Conservation (phyloP, 2,888 invertebrate genomes). For the Xylota sylvarum region DNA sequence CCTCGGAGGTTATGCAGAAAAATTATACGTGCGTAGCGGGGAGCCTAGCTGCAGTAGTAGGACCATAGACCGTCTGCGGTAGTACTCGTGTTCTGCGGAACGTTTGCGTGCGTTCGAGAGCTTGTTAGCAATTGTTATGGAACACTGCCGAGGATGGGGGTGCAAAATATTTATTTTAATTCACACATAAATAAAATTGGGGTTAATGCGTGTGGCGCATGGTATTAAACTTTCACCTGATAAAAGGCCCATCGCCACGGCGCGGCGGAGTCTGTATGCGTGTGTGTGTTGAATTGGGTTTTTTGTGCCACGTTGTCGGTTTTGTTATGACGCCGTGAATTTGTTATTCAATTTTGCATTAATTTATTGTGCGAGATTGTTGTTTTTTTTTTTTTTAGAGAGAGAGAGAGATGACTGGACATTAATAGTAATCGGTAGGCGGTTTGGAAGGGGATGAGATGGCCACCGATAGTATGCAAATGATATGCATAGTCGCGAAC, state of each 20-base stretch:
- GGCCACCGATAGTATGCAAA: slow-evolving; percentile 58
- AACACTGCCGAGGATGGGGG: slow-evolving; percentile 26
- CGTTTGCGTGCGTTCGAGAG: slow-evolving; percentile 66
- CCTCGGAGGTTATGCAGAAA: slow-evolving; percentile 35
- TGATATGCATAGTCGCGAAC: slow-evolving; percentile 53
- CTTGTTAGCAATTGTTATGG: slow-evolving; percentile 73
- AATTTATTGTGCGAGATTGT: slow-evolving; percentile 68
- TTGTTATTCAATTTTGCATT: slow-evolving; percentile 76
- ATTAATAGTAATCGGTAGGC: slow-evolving; percentile 59
- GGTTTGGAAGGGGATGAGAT: not conserved
- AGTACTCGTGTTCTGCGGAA: slow-evolving; percentile 66
- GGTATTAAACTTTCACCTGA: slow-evolving; percentile 76
- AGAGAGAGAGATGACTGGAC: slow-evolving; percentile 29
- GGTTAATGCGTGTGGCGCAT: slow-evolving; percentile 73
- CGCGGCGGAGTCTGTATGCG: not conserved
- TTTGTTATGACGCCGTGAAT: slow-evolving; percentile 74
- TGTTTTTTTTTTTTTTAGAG: slow-evolving; percentile 2
- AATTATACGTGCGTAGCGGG: slow-evolving; percentile 41
- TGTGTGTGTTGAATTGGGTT: slow-evolving; percentile 8
- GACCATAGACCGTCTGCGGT: slow-evolving; percentile 9
- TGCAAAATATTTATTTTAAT: slow-evolving; percentile 74
- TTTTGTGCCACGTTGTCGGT: slow-evolving; percentile 51
- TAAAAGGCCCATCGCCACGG: slow-evolving; percentile 25
- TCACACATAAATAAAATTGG: slow-evolving; percentile 77
- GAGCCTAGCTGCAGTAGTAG: slow-evolving; percentile 31